Evolutionary conservation across 2,888 invertebrate genomes (phyloP).

Genomic region (Cephus sareptanus): DNA sequence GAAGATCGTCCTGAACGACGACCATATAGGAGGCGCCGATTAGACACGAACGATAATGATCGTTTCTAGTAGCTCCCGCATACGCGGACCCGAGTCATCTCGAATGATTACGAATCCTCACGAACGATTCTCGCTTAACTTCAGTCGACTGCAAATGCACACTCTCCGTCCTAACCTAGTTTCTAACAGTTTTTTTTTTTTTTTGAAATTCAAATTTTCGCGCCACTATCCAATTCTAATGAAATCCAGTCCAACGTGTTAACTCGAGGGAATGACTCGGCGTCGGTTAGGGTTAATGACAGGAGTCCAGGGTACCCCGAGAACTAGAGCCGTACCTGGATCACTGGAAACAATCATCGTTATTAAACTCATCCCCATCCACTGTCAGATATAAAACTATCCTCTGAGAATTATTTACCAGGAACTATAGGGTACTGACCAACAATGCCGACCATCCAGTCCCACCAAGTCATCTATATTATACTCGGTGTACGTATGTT

Average conservation of each 20-base stretch:
- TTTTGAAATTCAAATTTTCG: slow-evolving; percentile 1
- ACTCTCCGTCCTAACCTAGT: background rate
- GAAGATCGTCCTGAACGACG: slow-evolving; percentile 8
- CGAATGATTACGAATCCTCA: background rate
- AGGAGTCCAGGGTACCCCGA: background rate
- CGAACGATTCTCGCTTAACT: background rate
- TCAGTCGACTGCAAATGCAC: background rate
- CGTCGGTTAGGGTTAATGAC: slow-evolving; percentile 20
- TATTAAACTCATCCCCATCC: slow-evolving; percentile 50
- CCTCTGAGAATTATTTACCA: slow-evolving; percentile 47
- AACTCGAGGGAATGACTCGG: slow-evolving; percentile 29
- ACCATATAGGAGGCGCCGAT: slow-evolving; percentile 18
- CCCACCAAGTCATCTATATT: no score
- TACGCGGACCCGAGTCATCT: background rate
- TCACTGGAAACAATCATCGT: slow-evolving; percentile 58
- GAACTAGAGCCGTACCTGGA: slow-evolving; percentile 19
- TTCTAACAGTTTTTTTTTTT: no score
- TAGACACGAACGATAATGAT: slow-evolving; percentile 7
- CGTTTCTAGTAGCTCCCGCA: background rate
- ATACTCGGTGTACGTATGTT: background rate
- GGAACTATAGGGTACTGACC: slow-evolving; percentile 26
- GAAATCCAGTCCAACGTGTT: background rate
- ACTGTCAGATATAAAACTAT: slow-evolving; percentile 43
- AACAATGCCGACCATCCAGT: background rate
- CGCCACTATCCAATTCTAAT: background rate